Percentiles rank a stretch among this genome's conserved stretches.
Evolutionary conservation across 2,888 invertebrate genomes (phyloP).

Genomic region (Scelioninae gen. 2): DNA sequence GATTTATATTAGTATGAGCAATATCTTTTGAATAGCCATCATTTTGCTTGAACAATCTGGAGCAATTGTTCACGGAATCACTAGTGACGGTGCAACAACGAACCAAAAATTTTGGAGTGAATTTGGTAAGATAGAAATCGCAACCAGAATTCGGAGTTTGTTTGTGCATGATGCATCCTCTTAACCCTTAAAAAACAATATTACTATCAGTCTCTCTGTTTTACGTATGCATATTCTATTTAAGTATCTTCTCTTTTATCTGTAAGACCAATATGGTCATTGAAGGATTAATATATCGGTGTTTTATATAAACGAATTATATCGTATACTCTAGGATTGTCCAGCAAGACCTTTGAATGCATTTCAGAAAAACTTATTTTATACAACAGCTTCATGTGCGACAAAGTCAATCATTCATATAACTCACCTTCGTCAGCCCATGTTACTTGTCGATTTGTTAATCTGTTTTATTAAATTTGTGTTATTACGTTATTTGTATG

Average conservation of each 20-base stretch:
- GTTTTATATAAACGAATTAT: background rate
- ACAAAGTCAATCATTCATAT: too few relatives aligned
- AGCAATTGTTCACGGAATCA: background rate
- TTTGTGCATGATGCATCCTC: too few relatives aligned
- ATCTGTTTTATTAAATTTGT: too few relatives aligned
- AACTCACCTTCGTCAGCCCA: too few relatives aligned
- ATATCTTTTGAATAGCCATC: too few relatives aligned
- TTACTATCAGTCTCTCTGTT: background rate
- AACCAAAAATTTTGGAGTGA: background rate
- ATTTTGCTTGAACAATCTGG: background rate
- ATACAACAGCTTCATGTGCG: too few relatives aligned
- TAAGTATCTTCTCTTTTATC: conserved; percentile 10
- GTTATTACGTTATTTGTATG: too few relatives aligned
- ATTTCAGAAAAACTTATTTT: too few relatives aligned
- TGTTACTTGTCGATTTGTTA: too few relatives aligned
- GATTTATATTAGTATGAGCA: too few relatives aligned
- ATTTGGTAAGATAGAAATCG: background rate
- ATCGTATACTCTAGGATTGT: too few relatives aligned
- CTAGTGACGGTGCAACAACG: conserved; percentile 1
- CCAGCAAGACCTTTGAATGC: too few relatives aligned
- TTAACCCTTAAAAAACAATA: conserved; percentile 9
- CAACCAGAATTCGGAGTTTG: conserved; percentile 1
- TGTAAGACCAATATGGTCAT: conserved; percentile 17
- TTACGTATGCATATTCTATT: conserved; percentile 11
- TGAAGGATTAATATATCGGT: background rate